Conservation (phyloP, 2,888 invertebrate genomes). For the Branchipolynoe longqiensis region DNA sequence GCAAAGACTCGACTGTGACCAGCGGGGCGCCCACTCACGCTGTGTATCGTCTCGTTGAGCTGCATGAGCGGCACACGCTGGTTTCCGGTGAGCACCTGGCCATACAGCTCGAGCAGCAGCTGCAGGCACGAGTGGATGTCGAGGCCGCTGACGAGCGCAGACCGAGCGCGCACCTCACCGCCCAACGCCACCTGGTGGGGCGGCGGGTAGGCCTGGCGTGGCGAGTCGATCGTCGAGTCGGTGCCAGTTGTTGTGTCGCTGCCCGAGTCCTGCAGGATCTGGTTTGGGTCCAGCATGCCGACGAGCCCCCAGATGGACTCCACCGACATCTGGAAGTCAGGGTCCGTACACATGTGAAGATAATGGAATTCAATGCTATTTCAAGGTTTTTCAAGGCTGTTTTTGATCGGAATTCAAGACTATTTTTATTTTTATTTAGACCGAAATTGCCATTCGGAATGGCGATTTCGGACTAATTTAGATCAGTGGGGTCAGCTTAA, state of each 20-base stretch:
- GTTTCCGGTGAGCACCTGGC: slow-evolving; percentile 86
- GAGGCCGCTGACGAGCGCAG: slow-evolving; percentile 84
- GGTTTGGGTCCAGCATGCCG: slow-evolving; percentile 74
- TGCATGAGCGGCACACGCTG: slow-evolving; percentile 79
- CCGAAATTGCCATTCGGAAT: too few relatives aligned
- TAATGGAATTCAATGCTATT: too few relatives aligned
- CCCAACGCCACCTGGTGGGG: slow-evolving; percentile 46
- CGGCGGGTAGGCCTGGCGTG: slow-evolving; percentile 38
- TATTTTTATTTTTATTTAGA: too few relatives aligned
- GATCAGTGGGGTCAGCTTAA: too few relatives aligned
- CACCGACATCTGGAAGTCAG: slow-evolving; percentile 78
- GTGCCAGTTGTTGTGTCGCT: slow-evolving; percentile 46
- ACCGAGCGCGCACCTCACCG: slow-evolving; percentile 71
- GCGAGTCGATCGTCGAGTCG: slow-evolving; percentile 23
- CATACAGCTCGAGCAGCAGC: slow-evolving; percentile 93
- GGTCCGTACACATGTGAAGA: too few relatives aligned
- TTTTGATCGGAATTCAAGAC: too few relatives aligned
- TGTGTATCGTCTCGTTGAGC: slow-evolving; percentile 81
- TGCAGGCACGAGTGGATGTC: slow-evolving; percentile 96
- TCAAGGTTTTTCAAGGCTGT: too few relatives aligned
- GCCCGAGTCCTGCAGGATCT: slow-evolving; percentile 44
- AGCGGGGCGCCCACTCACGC: slow-evolving; percentile 82
- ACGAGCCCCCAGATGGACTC: slow-evolving; percentile 80
- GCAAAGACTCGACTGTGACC: too few relatives aligned
- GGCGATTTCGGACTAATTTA: too few relatives aligned